These are phyloP conservation scores for Stenotaenia linearis DNA, from an alignment of 2,888 invertebrate genomes.

Conservation along the genomic window DNA sequence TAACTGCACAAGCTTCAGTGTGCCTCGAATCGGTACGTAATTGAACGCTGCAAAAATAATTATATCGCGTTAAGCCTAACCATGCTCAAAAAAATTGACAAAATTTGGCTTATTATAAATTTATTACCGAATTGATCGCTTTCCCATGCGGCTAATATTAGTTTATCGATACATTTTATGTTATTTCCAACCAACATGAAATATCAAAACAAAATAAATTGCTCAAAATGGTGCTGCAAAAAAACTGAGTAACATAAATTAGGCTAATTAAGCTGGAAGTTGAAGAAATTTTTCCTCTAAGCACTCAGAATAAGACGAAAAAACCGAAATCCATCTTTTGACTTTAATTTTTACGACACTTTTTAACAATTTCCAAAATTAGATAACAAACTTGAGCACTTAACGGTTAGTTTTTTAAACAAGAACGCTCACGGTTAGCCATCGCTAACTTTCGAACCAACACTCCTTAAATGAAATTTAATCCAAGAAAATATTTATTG, in stretches of 20 bases:
- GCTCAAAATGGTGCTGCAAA: background rate
- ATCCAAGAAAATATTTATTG: background rate
- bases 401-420: background rate
- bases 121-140: background rate
- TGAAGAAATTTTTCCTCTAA: background rate
- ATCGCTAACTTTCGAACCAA: no score
- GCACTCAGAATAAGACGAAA: background rate
- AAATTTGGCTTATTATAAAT: background rate
- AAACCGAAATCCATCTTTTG: background rate
- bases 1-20: background rate
- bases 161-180: background rate
- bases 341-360: background rate
- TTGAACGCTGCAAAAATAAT: background rate
- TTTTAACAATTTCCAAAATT: background rate
- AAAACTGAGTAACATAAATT: background rate
- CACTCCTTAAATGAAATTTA: no score
- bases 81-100: background rate
- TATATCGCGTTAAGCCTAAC: constrained; percentile 9
- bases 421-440: background rate
- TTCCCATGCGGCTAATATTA: background rate
- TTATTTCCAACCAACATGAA: no score
- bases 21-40: background rate
- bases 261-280: background rate
- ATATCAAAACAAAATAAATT: no score
- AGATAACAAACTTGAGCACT: background rate